Percentiles rank a stretch among this genome's conserved stretches.
phyloP scores from a whole-genome alignment of 2,113 vertebrate genomes.

The Mugil cephalus region DNA sequence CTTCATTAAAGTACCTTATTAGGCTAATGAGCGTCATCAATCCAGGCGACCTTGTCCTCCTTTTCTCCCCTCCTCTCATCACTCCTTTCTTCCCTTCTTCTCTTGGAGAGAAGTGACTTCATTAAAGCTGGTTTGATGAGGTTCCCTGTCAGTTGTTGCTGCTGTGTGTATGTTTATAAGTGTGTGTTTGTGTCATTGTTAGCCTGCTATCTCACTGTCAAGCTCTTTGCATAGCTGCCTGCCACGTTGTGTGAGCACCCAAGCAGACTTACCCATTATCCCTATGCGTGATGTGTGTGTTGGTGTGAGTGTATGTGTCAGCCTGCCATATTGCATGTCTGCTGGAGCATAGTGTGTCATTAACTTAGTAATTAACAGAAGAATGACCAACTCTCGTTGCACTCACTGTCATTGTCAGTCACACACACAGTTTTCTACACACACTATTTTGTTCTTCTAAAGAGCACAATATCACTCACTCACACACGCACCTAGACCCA shows the following conservation, averaged over 20 bases:
- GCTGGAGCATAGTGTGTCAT: constrained; percentile 77
- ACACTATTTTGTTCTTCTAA: not conserved
- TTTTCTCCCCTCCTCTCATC: constrained; percentile 69
- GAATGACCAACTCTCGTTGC: constrained; percentile 60
- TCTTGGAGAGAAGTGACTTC: constrained; percentile 79
- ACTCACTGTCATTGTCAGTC: constrained; percentile 67
- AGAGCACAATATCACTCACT: constrained; percentile 2
- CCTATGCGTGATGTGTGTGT: constrained; percentile 48
- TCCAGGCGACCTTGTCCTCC: constrained; percentile 80
- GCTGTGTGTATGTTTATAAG: constrained; percentile 33
- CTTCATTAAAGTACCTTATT: constrained; percentile 83
- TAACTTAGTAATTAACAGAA: constrained; percentile 82
- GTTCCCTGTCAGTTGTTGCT: constrained; percentile 71
- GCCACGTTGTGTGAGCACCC: constrained; percentile 59
- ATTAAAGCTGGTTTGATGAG: constrained; percentile 80
- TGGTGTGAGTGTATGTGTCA: constrained; percentile 47
- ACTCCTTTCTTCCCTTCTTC: constrained; percentile 62
- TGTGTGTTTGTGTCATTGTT: constrained; percentile 64
- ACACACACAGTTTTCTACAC: constrained; percentile 29
- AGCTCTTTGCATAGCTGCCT: constrained; percentile 67
- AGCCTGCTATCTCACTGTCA: constrained; percentile 77
- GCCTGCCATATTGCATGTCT: constrained; percentile 69
- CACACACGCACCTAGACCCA: not conserved
- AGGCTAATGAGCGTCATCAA: constrained; percentile 83
- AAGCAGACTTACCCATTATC: constrained; percentile 67